Base-by-base conservation (phyloP, 2,113 vertebrate genomes). In the Pterophyllum scalare region DNA sequence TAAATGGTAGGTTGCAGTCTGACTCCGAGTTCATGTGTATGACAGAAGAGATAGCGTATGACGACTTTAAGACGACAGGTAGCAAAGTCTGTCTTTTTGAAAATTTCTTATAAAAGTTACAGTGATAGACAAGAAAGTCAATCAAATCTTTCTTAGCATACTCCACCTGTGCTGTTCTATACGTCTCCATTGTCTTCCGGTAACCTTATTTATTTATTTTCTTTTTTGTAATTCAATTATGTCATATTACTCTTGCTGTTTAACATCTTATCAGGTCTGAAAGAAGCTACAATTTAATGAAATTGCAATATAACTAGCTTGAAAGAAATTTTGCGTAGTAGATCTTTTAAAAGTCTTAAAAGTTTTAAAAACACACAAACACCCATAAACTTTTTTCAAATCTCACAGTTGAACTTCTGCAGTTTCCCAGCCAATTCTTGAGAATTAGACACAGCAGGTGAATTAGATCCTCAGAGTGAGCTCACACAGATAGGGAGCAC, bases 401-500 rank as follows among this genome's bases (percentile, higher is more conserved):
- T 31, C 35, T 67, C 31, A 43, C 57, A 65, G 26, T 14, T 58
- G 24, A 77, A 49, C 56, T 28, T 80, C 52, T 77, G 60, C 35
- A 74, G 62, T 77, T 79, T 75, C 74, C 52, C 60, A 31, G 28
- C 14, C 77, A 61, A 11, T 81, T 59, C 61, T 28, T 76, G 15
- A 77, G 77, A 60, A 38, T 80, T 83, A 79, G 70, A 59, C 88
- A 60, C 77, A 80, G 14, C 38, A 11, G 82, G n/a, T 54, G 83
- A 83, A 91, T 92, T 87, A 85, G 64, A 90, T 85, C 87, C 75
- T 86, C 77, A 78, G 61, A 35, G 74, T 74, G 74, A 88, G 82
- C 80, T 83, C 87, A 82, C 81, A 84, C 75, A 61, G 90, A 92
- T 87, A 83, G 90, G 62, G 59, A 84, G 87, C 82, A 77, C 81